phyloP scores from a whole-genome alignment of 2,113 vertebrate genomes.

The Corydoras maculifer region DNA sequence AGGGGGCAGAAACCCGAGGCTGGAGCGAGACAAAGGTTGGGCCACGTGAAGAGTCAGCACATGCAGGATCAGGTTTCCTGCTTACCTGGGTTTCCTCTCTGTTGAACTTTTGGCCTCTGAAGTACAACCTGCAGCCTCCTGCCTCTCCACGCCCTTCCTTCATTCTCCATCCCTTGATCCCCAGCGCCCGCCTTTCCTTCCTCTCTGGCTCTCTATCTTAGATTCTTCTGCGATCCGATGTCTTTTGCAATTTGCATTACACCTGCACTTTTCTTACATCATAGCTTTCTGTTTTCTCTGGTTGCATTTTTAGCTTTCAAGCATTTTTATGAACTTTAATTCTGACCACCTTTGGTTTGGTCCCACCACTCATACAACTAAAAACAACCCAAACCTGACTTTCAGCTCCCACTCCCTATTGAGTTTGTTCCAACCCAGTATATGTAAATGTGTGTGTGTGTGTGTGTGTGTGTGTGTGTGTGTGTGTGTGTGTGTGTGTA shows the following conservation, averaged over 20 bases:
- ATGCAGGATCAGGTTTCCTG: conserved; percentile 35
- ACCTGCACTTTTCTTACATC: not conserved
- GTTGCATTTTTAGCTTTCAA: not conserved
- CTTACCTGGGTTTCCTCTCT: conserved; percentile 33
- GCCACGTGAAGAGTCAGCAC: conserved; percentile 38
- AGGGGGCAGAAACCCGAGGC: conserved; percentile 59
- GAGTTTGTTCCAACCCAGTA: conserved; percentile 57
- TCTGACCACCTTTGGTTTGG: not conserved
- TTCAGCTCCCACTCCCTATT: conserved; percentile 61
- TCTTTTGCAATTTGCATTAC: conserved; percentile 9
- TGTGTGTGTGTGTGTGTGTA: not conserved
- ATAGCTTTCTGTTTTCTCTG: not conserved
- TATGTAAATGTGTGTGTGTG: not conserved
- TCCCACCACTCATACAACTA: conserved; percentile 20
- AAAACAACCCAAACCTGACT: conserved; percentile 58
- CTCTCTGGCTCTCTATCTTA: conserved; percentile 7
- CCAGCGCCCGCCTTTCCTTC: not conserved
- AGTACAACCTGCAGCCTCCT: conserved; percentile 56
- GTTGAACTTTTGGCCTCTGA: conserved; percentile 65
- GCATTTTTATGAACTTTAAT: not conserved
- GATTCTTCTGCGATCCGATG: conserved; percentile 7
- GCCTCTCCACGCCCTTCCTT: conserved; percentile 53
- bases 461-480: not conserved
- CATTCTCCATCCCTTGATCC: conserved; percentile 18
- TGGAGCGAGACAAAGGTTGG: conserved; percentile 31